Conservation (phyloP, 2,888 invertebrate genomes). For the Nemapogon koenigi region DNA sequence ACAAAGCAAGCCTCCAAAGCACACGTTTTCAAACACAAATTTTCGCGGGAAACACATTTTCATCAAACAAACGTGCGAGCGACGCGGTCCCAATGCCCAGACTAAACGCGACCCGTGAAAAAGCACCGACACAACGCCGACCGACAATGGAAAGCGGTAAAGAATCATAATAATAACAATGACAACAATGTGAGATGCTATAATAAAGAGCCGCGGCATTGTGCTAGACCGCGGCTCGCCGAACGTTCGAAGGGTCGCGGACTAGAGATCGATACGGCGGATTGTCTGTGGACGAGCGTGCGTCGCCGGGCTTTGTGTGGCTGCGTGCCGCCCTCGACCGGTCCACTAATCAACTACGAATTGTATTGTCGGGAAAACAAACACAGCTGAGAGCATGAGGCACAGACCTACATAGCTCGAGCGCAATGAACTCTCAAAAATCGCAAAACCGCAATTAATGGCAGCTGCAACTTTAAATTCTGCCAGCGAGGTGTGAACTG, state of each 20-base stretch:
- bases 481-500: slow-evolving; percentile 39
- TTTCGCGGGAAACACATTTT: slow-evolving; percentile 58
- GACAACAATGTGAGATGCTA: slow-evolving; percentile 67
- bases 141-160: slow-evolving; percentile 66
- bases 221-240: slow-evolving; percentile 49
- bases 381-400: no score
- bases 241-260: slow-evolving; percentile 60
- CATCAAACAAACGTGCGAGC: slow-evolving; percentile 61
- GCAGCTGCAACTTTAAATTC: slow-evolving; percentile 18
- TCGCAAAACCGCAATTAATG: no score
- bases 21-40: slow-evolving; percentile 34
- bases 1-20: slow-evolving; percentile 29
- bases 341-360: slow-evolving; percentile 20
- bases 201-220: slow-evolving; percentile 64
- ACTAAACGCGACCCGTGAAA: slow-evolving; percentile 64
- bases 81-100: slow-evolving; percentile 61
- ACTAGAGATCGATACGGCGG: slow-evolving; percentile 38
- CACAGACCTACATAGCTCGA: no score
- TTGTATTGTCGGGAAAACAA: slow-evolving; percentile 32
- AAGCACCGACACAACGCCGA: slow-evolving; percentile 63
- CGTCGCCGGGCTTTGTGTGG: slow-evolving; percentile 26
- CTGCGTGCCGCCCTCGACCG: slow-evolving; percentile 27
- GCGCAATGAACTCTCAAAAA: no score
- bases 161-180: slow-evolving; percentile 67
- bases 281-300: slow-evolving; percentile 58